Base-by-base conservation (phyloP, 2,797 vertebrate genomes). In the Halcyon smyrnensis region DNA sequence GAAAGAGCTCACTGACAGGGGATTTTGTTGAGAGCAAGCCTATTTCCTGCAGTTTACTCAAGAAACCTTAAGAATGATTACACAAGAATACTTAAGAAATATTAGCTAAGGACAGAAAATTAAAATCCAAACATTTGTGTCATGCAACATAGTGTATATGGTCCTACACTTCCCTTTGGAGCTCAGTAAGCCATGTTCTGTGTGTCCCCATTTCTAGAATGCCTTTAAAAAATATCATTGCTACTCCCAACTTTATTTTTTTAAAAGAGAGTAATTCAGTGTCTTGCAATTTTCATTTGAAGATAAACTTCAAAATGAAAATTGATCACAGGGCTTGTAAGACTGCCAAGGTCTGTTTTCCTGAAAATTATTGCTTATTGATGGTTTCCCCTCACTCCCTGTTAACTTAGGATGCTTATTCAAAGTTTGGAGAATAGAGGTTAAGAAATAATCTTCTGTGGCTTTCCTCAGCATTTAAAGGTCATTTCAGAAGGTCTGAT, bases 401-500 rank as follows among this genome's bases (percentile, higher is more conserved):
- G 12, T 75, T 94, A 76, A 64, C n/a, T 70, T 37, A 13, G n/a
- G 62, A 70, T 43, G 27, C 57, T 78, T 71, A 56, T 77, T 90
- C 65, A 80, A 83, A 68, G 57, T 94, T 78, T 69, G 59, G 56
- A 73, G n/a, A 59, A 74, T 32, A 21, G n/a, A 85, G 24, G 34
- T 69, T 85, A 87, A 87, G 11, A 80, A 92, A 90, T n/a, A 92
- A 36, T 51, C 57, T 54, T 85, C 45, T 68, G 62, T 50, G 76
- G 45, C 7, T 86, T 36, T 93, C 25, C 50, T 80, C 67, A 64
- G 67, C 51, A 79, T 84, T 88, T 95, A 95, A 96, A 91, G 87
- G 80, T 94, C 85, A 86, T 75, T 89, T 84, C 53, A 87, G 83
- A 95, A 67, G 50, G 54, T 79, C 88, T 76, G 67, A 90, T 67